These are phyloP conservation scores for Dryoscopus gambensis DNA, from an alignment of 2,113 vertebrate species.

Conservation along the genomic window DNA sequence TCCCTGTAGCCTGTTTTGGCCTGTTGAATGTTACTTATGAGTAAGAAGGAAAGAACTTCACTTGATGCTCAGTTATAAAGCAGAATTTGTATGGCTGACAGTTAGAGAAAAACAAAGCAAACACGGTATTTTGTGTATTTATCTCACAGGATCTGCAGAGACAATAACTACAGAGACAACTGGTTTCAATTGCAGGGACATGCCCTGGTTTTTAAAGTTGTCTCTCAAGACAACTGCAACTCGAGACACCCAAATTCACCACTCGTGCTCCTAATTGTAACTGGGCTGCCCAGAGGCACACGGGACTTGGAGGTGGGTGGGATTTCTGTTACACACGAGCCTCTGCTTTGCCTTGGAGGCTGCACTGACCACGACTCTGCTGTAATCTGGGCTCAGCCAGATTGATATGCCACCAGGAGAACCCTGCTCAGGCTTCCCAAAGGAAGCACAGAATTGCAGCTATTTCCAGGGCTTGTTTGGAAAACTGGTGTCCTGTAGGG, in stretches of 20 bases:
- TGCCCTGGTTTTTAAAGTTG: not conserved
- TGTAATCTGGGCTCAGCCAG: not conserved
- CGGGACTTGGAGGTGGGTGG: not conserved
- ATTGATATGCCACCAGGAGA: not conserved
- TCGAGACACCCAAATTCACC: not conserved
- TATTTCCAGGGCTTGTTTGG: not conserved
- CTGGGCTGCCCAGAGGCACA: not conserved
- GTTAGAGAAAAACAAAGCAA: constrained; percentile 23
- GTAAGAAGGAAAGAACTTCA: constrained; percentile 54
- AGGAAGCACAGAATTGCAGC: not conserved
- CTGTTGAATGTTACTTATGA: constrained; percentile 37
- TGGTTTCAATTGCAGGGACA: not conserved
- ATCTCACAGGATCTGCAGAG: not conserved
- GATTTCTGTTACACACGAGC: not conserved
- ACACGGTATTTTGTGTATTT: not conserved
- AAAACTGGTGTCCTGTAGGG: not conserved
- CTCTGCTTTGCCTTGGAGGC: not conserved
- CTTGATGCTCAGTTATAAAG: constrained; percentile 26
- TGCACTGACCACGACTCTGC: not conserved
- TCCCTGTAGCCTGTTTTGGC: constrained; percentile 31
- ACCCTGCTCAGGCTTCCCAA: not conserved
- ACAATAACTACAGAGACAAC: not conserved
- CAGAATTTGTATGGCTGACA: constrained; percentile 29
- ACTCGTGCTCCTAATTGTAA: not conserved
- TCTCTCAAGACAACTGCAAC: not conserved